phyloP scores from a whole-genome alignment of 1,140 invertebrate genomes.

The Scaptodrosophila lebanonensis region DNA sequence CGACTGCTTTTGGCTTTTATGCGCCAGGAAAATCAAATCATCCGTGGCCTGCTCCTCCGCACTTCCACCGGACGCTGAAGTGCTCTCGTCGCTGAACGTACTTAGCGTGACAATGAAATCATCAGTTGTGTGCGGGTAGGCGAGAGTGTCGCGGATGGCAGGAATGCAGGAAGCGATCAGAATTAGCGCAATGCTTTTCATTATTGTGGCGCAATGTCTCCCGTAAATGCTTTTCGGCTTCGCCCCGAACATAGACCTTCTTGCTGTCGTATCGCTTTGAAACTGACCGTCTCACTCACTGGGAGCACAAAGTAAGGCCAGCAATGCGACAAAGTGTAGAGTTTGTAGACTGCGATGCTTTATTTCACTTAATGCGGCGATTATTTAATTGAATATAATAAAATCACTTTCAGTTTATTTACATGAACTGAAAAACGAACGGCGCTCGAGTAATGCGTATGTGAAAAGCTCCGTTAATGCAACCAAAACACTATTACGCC shows the following conservation, averaged over 20 bases:
- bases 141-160: too few relatives aligned
- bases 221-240: too few relatives aligned
- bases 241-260: too few relatives aligned
- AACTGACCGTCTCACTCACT: neutral
- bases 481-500: too few relatives aligned
- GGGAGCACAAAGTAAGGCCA: too few relatives aligned
- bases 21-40: constrained; percentile 58
- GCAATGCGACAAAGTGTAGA: too few relatives aligned
- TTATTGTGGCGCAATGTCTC: too few relatives aligned
- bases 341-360: constrained; percentile 16
- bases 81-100: constrained; percentile 24
- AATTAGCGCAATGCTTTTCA: too few relatives aligned
- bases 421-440: constrained; percentile 8
- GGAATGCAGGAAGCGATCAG: too few relatives aligned
- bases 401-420: constrained; percentile 13
- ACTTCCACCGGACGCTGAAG: constrained; percentile 34
- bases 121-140: too few relatives aligned
- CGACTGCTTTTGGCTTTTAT: constrained; percentile 15
- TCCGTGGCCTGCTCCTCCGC: constrained; percentile 31
- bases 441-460: neutral
- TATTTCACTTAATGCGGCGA: constrained; percentile 25
- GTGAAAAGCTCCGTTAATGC: constrained; percentile 12
- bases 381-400: constrained; percentile 59
- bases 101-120: constrained; percentile 30
- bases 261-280: too few relatives aligned